These are phyloP conservation scores for Centroberyx gerrardi DNA, from an alignment of 2,797 vertebrate genomes.

Conservation along the genomic window DNA sequence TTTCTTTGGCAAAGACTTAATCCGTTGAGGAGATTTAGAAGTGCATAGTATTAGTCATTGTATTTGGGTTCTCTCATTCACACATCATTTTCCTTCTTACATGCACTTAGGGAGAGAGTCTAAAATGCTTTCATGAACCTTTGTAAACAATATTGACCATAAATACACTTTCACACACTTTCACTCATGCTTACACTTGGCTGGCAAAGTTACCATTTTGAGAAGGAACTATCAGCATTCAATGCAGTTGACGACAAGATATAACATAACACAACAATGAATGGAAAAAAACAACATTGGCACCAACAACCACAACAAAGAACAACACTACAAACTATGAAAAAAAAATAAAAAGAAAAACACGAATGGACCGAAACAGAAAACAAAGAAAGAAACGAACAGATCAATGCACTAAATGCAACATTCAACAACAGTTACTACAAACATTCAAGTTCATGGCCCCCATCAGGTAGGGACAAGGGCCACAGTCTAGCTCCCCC, in stretches of 20 bases:
- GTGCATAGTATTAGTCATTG: constrained; percentile 66
- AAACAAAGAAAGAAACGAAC: constrained; percentile 32
- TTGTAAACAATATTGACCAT: constrained; percentile 59
- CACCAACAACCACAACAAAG: constrained; percentile 38
- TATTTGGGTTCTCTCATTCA: constrained; percentile 55
- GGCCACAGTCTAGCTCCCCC: constrained; percentile 78
- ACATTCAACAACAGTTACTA: constrained; percentile 83
- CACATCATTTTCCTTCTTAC: constrained; percentile 57
- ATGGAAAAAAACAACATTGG: constrained; percentile 37
- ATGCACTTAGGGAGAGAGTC: constrained; percentile 67
- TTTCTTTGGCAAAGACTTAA: constrained; percentile 81
- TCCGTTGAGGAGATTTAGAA: constrained; percentile 67
- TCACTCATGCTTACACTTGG: constrained; percentile 66
- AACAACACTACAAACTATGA: constrained; percentile 54
- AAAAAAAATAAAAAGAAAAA: constrained; percentile 32
- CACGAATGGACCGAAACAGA: constrained; percentile 24
- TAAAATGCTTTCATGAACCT: constrained; percentile 51
- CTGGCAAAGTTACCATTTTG: constrained; percentile 27
- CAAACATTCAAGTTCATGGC: constrained; percentile 79
- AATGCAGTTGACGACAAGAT: constrained; percentile 63
- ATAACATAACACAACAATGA: constrained; percentile 51
- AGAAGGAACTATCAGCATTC: constrained; percentile 51
- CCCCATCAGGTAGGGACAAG: constrained; percentile 75
- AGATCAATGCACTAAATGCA: constrained; percentile 40
- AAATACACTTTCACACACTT: constrained; percentile 53